Evolutionary conservation across 2,888 invertebrate species (phyloP), one percentile per base, ranked within the genome.

Genomic region (Xestia c-nigrum): DNA sequence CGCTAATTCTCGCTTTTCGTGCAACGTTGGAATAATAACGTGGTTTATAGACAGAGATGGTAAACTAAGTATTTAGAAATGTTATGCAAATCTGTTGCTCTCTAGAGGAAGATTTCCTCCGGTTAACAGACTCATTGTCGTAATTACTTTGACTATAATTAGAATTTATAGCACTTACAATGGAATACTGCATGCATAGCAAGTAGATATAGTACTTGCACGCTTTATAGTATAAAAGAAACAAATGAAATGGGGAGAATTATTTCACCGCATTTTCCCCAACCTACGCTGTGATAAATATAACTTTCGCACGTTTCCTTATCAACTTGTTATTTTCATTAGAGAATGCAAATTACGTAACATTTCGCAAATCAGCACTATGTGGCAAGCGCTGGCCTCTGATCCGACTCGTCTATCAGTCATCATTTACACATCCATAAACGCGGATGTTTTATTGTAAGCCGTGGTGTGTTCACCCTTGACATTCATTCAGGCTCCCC

Each of bases 391-490:
- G 68, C 65, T 87, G 86, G 86, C 87, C 88, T 90, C 87, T 90
- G 85, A 78, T 84, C 81, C 76, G 71, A 67, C 74, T 75, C 80
- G 64, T 69, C 83, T 78, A 84, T 86, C 84, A 84, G 70, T 84
- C 86, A 81, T 78, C 84, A 74, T 87, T 83, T 78, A 73, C 75
- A 83, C 77, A 71, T 72, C 77, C 82, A 83, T 74, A 87, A 81
- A 87, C 74, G 81, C 87, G 88, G 89, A 87, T 85, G 78, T 84
- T 87, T 85, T 86, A 83, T 86, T 83, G 80, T 76, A 76, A 85
- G 86, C 85, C 90, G 88, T 90, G 89, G 81, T 82, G 73, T 70
- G 59, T 55, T 86, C 87, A 90, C 89, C 92, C 90, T 92, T 92
- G 91, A 87, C 90, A 90, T 92, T 92, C 87, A 89, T 84, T 81